These are phyloP conservation scores for Hanleya hanleyi DNA, from an alignment of 2,888 invertebrate species.

Conservation along the genomic window DNA sequence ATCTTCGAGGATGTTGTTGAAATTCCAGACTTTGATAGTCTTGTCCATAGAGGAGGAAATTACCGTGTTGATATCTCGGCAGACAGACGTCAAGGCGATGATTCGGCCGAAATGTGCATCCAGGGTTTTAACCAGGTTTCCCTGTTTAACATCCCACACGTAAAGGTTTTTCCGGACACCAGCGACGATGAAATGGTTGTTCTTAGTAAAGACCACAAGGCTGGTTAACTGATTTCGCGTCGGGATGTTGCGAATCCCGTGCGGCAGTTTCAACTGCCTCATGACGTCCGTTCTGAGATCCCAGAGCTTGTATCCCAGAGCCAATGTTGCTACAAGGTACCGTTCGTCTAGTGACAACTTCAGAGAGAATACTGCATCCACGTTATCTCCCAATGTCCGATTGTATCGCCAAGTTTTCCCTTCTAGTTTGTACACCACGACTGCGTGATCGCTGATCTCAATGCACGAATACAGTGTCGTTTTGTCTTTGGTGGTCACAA, in stretches of 20 bases:
- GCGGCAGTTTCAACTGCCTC: constrained; percentile 64
- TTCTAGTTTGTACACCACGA: constrained; percentile 64
- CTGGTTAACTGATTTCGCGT: constrained; percentile 93
- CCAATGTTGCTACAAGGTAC: constrained; percentile 81
- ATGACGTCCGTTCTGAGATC: constrained; percentile 66
- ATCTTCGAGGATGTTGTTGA: constrained; percentile 98
- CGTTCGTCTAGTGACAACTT: constrained; percentile 88
- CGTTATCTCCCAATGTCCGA: constrained; percentile 65
- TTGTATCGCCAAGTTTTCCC: constrained; percentile 65
- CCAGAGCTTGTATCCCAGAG: constrained; percentile 73
- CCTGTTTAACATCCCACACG: constrained; percentile 90
- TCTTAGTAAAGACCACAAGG: constrained; percentile 92
- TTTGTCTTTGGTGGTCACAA: constrained; percentile 61
- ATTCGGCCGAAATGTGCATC: constrained; percentile 98
- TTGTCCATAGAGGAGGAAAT: constrained; percentile 98
- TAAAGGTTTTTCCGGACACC: constrained; percentile 95
- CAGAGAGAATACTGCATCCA: constrained; percentile 74
- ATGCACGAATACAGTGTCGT: constrained; percentile 68
- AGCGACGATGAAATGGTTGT: constrained; percentile 93
- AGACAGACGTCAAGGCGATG: constrained; percentile 89
- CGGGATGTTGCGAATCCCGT: constrained; percentile 92
- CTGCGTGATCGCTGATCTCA: constrained; percentile 70
- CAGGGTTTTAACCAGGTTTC: constrained; percentile 89
- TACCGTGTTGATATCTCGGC: constrained; percentile 81
- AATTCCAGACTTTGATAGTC: constrained; percentile 99